A percentile compares a stretch with the other conserved stretches of the same genome.
Evolutionary conservation across 2,888 invertebrate genomes (phyloP).

Genomic region (Cheilosia grossa): DNA sequence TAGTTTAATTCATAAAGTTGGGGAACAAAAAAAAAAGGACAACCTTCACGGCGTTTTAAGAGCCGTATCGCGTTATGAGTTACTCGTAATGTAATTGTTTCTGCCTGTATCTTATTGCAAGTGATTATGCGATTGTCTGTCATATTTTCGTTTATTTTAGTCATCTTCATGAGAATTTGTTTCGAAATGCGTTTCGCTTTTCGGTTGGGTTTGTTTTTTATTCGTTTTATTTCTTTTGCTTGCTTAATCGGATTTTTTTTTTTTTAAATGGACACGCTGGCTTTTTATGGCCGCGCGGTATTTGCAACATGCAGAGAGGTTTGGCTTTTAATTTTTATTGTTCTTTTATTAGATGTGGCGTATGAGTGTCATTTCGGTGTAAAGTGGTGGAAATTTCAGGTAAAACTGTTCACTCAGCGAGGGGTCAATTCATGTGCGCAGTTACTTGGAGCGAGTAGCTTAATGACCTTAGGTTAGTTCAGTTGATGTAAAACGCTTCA

Average conservation of each 20-base stretch:
- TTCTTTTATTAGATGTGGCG: conserved; percentile 48
- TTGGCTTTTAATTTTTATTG: conserved; percentile 30
- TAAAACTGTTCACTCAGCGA: not conserved
- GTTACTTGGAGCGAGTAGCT: not conserved
- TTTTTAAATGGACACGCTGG: conserved; percentile 43
- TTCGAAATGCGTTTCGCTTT: conserved; percentile 63
- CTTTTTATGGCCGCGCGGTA: conserved; percentile 39
- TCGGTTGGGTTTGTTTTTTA: not conserved
- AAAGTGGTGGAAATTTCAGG: conserved; percentile 3
- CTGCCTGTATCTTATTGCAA: conserved; percentile 46
- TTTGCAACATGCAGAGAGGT: conserved; percentile 47
- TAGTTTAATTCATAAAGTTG: conserved; percentile 53
- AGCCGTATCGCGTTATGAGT: conserved; percentile 10
- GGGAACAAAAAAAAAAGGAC: conserved; percentile 18
- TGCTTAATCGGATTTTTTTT: conserved; percentile 44
- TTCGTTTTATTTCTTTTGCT: conserved; percentile 26
- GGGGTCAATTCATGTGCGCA: not conserved
- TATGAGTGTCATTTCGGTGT: conserved; percentile 43
- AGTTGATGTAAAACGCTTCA: conserved; percentile 2
- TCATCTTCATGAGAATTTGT: conserved; percentile 70
- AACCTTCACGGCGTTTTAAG: conserved; percentile 41
- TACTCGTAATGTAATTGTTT: conserved; percentile 53
- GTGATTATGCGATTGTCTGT: conserved; percentile 54
- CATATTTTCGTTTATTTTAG: conserved; percentile 41
- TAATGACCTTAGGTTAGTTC: conserved; percentile 18